These are phyloP conservation scores for Galeopterus variegatus DNA, from an alignment of 2,113 vertebrate genomes.

Conservation along the genomic window DNA sequence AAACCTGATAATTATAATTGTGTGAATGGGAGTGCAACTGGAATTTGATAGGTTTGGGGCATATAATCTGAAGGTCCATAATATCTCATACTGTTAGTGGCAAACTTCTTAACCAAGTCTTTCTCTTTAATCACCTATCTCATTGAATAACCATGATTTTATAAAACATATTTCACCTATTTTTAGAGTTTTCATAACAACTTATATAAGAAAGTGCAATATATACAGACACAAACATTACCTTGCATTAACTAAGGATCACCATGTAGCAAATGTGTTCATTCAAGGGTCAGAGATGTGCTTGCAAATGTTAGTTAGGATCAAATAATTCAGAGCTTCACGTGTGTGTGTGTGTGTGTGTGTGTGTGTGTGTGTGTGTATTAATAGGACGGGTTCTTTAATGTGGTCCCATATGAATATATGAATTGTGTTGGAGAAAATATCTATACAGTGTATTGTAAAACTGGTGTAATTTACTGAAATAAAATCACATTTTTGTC, in stretches of 20 bases:
- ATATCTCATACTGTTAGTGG: background rate
- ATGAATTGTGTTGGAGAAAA: background rate
- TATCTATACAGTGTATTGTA: background rate
- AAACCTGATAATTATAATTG: background rate
- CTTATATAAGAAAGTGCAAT: background rate
- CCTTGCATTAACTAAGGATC: background rate
- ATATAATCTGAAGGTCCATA: background rate
- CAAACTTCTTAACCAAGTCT: background rate
- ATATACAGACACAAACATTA: background rate
- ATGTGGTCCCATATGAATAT: background rate
- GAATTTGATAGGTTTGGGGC: background rate
- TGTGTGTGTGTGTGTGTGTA: background rate
- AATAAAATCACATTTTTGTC: background rate
- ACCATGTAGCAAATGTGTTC: background rate
- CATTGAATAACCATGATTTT: background rate
- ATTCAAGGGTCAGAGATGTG: background rate
- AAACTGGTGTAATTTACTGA: background rate
- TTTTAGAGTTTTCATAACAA: background rate
- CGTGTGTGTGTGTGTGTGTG: too few relatives aligned
- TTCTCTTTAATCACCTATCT: background rate
- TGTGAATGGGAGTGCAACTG: background rate
- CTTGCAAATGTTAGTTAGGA: background rate
- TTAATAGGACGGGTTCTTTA: background rate
- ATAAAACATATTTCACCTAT: background rate
- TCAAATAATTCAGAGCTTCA: background rate